Evolutionary conservation across 2,888 invertebrate species (phyloP), one percentile per base, ranked within the genome.

Genomic region (Blomia tropicalis): DNA sequence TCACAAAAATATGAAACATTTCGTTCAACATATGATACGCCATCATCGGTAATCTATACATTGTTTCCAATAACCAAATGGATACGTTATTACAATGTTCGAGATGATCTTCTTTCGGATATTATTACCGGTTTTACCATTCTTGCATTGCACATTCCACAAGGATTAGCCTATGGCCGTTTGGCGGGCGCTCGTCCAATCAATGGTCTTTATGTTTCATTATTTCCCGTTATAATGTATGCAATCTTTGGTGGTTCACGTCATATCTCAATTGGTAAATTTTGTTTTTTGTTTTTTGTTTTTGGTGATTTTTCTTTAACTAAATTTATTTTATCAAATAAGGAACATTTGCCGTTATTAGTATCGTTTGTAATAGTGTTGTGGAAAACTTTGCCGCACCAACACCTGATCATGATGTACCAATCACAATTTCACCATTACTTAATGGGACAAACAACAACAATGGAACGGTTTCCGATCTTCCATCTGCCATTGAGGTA

Each of bases 191-290:
- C 78, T 4, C 72, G 73, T 2, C 77, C 78, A 2, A 74, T 78
- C 23, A 75, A 72, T 68, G 81, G 80, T 7, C 74, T 81, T 36
- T 89, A 89, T 74, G 87, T 88, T 80, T 91, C 90, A 0, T 90
- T 92, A 75, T 90, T 92, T 75, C 89, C 91, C 0, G 86, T 88
- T 0, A 76, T 91, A 5, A 75, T 90, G 19, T 92, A 93, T 73
- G 82, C 85, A 68, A 74, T 90, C 66, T 82, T 92, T 68, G 91
- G 91, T 59, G 89, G 90, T 0, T 90, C 91, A 0, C 81, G 82
- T 60, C 92, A 93, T 71, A 81, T 87, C 41, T 91, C 91, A 2
- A 83, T 91, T 78, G 91, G 85, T 83, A n/a, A n/a, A n/a, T n/a
- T n/a, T n/a, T n/a, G n/a, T n/a, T n/a, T n/a, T n/a, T n/a, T n/a